Evolutionary conservation across 2,888 invertebrate genomes (phyloP).

Genomic region (Caenorhabditis virilis): DNA sequence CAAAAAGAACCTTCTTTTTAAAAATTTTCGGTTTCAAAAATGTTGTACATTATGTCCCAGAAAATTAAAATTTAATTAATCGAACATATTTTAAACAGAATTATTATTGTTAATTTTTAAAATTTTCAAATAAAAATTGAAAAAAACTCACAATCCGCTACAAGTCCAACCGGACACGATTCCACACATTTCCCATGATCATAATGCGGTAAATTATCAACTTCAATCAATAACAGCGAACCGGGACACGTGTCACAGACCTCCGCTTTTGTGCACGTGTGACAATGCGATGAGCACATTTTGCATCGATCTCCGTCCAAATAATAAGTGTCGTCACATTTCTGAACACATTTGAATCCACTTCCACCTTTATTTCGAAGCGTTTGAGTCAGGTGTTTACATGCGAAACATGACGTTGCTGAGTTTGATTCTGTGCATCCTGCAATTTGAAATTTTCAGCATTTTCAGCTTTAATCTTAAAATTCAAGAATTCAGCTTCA

Average conservation of each 20-base stretch:
- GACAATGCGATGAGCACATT: slow-evolving; percentile 61
- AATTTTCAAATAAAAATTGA: background rate
- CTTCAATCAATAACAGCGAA: slow-evolving; percentile 64
- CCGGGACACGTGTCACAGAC: slow-evolving; percentile 66
- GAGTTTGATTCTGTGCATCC: slow-evolving; percentile 53
- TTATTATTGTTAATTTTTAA: background rate
- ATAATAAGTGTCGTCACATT: slow-evolving; percentile 66
- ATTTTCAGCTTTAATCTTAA: no score
- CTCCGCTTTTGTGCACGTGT: slow-evolving; percentile 63
- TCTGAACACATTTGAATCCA: slow-evolving; percentile 65
- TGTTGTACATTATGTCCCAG: no score
- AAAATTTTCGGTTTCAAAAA: background rate
- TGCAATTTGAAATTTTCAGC: slow-evolving; percentile 1
- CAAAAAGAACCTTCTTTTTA: background rate
- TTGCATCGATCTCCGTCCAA: slow-evolving; percentile 64
- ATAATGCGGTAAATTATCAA: slow-evolving; percentile 58
- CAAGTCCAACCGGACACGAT: slow-evolving; percentile 62
- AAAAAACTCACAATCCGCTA: slow-evolving; percentile 64
- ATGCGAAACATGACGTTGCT: slow-evolving; percentile 64
- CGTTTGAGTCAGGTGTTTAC: slow-evolving; percentile 62
- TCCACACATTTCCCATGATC: slow-evolving; percentile 68
- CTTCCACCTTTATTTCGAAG: slow-evolving; percentile 63
- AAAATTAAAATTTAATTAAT: no score
- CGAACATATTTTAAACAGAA: no score
- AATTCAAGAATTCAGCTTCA: no score